Evolutionary conservation across 2,888 invertebrate species (phyloP).

Genomic region (Meandrusa payeni): DNA sequence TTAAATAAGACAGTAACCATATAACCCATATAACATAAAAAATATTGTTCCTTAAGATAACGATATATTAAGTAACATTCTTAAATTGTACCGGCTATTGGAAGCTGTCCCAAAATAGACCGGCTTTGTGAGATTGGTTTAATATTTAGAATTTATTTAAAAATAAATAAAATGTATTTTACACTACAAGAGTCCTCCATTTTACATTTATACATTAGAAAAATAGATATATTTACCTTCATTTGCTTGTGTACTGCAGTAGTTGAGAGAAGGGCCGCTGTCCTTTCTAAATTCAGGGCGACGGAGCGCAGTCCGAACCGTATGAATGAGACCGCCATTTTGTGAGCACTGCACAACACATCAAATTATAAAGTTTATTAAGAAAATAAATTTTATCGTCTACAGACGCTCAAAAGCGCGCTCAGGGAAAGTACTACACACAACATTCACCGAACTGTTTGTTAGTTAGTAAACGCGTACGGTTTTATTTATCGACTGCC

Average conservation of each 20-base stretch:
- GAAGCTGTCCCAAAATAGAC: no score
- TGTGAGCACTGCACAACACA: constrained; percentile 32
- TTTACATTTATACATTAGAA: no score
- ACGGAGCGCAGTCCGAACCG: constrained; percentile 59
- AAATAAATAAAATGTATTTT: no score
- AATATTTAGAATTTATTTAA: no score
- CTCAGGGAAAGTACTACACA: constrained; percentile 23
- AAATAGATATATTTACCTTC: constrained; percentile 46
- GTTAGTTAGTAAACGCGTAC: constrained; percentile 46
- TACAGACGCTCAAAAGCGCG: constrained; percentile 18
- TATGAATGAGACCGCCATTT: constrained; percentile 72
- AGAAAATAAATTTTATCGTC: constrained; percentile 26
- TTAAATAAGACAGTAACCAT: no score
- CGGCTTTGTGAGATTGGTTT: no score
- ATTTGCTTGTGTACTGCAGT: constrained; percentile 54
- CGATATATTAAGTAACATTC: no score
- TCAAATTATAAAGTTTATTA: constrained; percentile 28
- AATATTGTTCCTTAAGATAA: no score
- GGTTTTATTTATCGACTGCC: constrained; percentile 54
- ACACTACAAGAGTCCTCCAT: no score
- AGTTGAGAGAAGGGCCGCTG: constrained; percentile 50
- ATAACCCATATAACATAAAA: no score
- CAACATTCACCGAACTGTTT: constrained; percentile 45
- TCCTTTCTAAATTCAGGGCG: constrained; percentile 56
- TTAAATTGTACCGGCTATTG: no score